These are phyloP conservation scores for Sphecodes monilicornis DNA, from an alignment of 2,888 invertebrate species.

Conservation along the genomic window DNA sequence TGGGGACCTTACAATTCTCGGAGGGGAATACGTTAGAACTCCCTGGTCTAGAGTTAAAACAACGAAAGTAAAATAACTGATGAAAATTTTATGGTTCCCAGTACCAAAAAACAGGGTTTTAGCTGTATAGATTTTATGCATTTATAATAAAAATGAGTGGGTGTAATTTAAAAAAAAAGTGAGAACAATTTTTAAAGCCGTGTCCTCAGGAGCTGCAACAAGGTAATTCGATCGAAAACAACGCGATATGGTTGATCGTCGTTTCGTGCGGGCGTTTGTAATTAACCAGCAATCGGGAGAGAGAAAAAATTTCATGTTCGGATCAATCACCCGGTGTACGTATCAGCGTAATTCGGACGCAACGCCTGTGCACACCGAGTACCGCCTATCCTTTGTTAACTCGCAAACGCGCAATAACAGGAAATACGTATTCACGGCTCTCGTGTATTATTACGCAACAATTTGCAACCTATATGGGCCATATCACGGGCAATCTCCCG, in stretches of 20 bases:
- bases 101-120: too few species aligned
- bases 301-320: background rate
- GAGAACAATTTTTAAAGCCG: background rate
- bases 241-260: background rate
- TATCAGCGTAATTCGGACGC: conserved; percentile 3
- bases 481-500: conserved; percentile 33
- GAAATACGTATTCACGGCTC: conserved; percentile 46
- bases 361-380: conserved; percentile 4
- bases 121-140: too few species aligned
- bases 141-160: too few species aligned
- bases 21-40: too few species aligned
- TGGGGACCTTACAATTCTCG: too few species aligned
- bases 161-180: too few species aligned
- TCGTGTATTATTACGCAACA: conserved; percentile 56
- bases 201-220: background rate
- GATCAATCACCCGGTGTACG: background rate
- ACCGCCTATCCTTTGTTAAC: conserved; percentile 40
- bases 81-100: too few species aligned
- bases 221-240: background rate
- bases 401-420: conserved; percentile 33
- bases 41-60: too few species aligned
- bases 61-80: too few species aligned
- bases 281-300: background rate
- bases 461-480: conserved; percentile 41
- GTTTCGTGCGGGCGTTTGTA: background rate